Conservation (phyloP, 2,888 invertebrate species). For the Ochropacha duplaris region DNA sequence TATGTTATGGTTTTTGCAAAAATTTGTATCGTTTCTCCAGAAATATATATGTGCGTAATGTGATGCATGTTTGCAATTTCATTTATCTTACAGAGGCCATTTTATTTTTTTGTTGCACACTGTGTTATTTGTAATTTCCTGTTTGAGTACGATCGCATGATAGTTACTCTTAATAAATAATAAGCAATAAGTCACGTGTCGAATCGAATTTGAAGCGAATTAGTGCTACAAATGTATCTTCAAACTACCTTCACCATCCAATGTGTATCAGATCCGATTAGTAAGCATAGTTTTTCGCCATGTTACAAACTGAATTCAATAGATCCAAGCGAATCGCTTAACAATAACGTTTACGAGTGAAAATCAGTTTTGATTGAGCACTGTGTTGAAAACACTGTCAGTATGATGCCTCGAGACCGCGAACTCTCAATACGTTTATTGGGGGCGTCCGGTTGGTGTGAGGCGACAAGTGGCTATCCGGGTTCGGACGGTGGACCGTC, state of each 20-base stretch:
- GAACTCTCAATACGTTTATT: conserved; percentile 56
- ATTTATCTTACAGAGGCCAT: conserved; percentile 10
- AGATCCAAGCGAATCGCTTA: neutral
- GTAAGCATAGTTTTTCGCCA: neutral
- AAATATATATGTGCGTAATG: conserved; percentile 14
- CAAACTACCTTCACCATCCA: neutral
- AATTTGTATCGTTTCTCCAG: neutral
- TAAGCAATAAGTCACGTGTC: conserved; percentile 15
- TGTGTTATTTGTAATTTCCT: conserved; percentile 62
- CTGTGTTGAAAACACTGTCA: conserved; percentile 21
- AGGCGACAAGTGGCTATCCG: conserved; percentile 46
- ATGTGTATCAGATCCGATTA: neutral
- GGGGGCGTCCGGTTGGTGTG: conserved; percentile 42
- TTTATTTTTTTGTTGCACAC: conserved; percentile 47
- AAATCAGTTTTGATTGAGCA: neutral
- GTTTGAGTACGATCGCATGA: conserved; percentile 70
- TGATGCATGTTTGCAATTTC: conserved; percentile 32
- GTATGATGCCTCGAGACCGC: conserved; percentile 53
- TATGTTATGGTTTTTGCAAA: neutral
- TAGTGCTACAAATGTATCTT: no score
- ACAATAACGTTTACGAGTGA: neutral
- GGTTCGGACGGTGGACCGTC: neutral
- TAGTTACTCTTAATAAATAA: conserved; percentile 34
- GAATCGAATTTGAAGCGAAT: neutral
- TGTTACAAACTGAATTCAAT: neutral